These are phyloP conservation scores for Lasioglossum morio DNA, from an alignment of 2,888 invertebrate genomes.

Conservation along the genomic window DNA sequence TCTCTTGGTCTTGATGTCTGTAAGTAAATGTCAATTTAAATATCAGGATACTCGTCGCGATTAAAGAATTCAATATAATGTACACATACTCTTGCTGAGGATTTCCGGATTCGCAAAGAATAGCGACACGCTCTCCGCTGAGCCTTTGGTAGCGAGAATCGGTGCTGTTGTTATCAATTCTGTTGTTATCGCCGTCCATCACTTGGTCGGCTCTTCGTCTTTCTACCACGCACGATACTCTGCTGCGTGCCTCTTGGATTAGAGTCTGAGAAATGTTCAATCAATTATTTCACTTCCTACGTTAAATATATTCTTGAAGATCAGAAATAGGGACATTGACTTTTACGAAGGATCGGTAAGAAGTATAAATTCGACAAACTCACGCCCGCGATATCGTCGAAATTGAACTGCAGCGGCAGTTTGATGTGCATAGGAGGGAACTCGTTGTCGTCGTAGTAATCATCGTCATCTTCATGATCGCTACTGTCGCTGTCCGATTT, in stretches of 20 bases:
- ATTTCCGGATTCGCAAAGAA: slow-evolving; percentile 94
- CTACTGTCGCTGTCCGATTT: slow-evolving; percentile 87
- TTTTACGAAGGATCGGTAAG: too few relatives aligned
- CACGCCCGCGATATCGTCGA: slow-evolving; percentile 92
- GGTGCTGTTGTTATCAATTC: slow-evolving; percentile 89
- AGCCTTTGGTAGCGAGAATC: slow-evolving; percentile 90
- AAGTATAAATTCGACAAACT: too few relatives aligned
- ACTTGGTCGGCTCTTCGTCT: slow-evolving; percentile 93
- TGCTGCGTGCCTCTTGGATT: slow-evolving; percentile 87
- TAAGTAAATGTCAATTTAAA: background rate
- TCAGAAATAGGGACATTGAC: too few relatives aligned
- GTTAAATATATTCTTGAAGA: too few relatives aligned
- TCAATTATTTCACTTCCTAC: too few relatives aligned
- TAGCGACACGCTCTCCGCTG: slow-evolving; percentile 94
- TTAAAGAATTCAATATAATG: background rate
- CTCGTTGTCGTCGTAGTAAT: slow-evolving; percentile 84
- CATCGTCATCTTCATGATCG: slow-evolving; percentile 85
- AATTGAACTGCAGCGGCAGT: slow-evolving; percentile 92
- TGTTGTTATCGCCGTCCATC: slow-evolving; percentile 91
- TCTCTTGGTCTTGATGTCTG: slow-evolving; percentile 81
- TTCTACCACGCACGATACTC: slow-evolving; percentile 96
- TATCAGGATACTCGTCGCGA: background rate
- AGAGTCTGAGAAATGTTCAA: slow-evolving; percentile 80
- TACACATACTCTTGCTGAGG: slow-evolving; percentile 86
- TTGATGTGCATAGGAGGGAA: slow-evolving; percentile 88